Evolutionary conservation across 2,888 invertebrate species (phyloP).

Genomic region (Eristalis pertinax): DNA sequence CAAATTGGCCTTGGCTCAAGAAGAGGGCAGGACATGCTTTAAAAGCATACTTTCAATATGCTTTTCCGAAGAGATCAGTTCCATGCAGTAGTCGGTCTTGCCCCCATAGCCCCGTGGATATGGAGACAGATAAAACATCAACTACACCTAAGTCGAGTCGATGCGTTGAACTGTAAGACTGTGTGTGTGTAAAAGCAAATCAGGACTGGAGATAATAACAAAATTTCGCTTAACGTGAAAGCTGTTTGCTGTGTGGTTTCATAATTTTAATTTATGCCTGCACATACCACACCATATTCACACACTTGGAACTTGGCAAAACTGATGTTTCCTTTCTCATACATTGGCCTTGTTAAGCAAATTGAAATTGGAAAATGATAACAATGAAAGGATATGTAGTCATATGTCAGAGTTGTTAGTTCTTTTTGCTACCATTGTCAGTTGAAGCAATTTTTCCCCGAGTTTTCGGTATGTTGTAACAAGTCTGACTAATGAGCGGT

Average conservation of each 20-base stretch:
- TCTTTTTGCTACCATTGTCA: neutral
- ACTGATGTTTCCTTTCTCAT: slow-evolving; percentile 60
- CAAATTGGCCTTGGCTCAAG: slow-evolving; percentile 55
- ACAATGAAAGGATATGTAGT: slow-evolving; percentile 48
- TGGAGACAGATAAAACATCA: slow-evolving; percentile 70
- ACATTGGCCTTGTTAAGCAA: slow-evolving; percentile 60
- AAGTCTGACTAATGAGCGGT: slow-evolving; percentile 58
- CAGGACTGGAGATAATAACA: slow-evolving; percentile 60
- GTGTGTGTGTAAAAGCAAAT: slow-evolving; percentile 30
- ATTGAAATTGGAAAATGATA: slow-evolving; percentile 69
- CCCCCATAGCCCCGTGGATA: slow-evolving; percentile 43
- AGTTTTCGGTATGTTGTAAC: slow-evolving; percentile 45
- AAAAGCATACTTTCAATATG: slow-evolving; percentile 66
- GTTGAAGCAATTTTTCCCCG: neutral
- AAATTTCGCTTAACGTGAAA: slow-evolving; percentile 65
- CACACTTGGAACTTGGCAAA: slow-evolving; percentile 18
- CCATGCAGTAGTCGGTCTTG: slow-evolving; percentile 3
- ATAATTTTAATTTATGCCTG: slow-evolving; percentile 65
- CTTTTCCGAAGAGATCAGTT: slow-evolving; percentile 54
- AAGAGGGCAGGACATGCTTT: slow-evolving; percentile 70
- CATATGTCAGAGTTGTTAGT: slow-evolving; percentile 20
- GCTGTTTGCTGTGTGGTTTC: slow-evolving; percentile 70
- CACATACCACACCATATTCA: slow-evolving; percentile 35
- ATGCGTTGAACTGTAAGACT: neutral
- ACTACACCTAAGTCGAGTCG: slow-evolving; percentile 56